Percentiles rank a stretch among this genome's conserved stretches.
Conservation (phyloP, 2,113 vertebrate genomes). For the Prolemur simus region DNA sequence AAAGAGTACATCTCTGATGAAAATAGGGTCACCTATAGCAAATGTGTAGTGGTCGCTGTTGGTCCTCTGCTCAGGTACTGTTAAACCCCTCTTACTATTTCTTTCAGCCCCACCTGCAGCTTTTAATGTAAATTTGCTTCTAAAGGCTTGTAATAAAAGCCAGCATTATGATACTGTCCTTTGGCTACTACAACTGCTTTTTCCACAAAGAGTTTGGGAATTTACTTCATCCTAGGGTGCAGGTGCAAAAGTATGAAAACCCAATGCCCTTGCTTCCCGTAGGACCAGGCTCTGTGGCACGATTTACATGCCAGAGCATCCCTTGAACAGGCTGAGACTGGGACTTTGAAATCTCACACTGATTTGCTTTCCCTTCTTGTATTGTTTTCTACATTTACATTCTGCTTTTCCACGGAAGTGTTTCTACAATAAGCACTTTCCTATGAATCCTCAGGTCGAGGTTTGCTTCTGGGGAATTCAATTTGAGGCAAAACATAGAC, state of each 20-base stretch:
- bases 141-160: not conserved
- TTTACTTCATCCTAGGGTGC: not conserved
- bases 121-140: not conserved
- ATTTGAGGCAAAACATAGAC: not conserved
- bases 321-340: not conserved
- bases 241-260: not conserved
- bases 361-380: not conserved
- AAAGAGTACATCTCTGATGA: not conserved
- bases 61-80: not conserved
- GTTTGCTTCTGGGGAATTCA: not conserved
- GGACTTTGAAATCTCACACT: not conserved
- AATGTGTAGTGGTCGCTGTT: not conserved
- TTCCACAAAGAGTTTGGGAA: not conserved
- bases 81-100: not conserved
- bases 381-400: not conserved
- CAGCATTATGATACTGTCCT: not conserved
- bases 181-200: not conserved
- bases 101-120: not conserved
- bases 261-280: not conserved
- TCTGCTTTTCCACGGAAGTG: not conserved
- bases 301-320: not conserved
- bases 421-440: not conserved
- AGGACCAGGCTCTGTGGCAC: not conserved
- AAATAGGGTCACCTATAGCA: not conserved
- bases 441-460: not conserved